Conservation (phyloP, 2,113 vertebrate species). For the Morone saxatilis region DNA sequence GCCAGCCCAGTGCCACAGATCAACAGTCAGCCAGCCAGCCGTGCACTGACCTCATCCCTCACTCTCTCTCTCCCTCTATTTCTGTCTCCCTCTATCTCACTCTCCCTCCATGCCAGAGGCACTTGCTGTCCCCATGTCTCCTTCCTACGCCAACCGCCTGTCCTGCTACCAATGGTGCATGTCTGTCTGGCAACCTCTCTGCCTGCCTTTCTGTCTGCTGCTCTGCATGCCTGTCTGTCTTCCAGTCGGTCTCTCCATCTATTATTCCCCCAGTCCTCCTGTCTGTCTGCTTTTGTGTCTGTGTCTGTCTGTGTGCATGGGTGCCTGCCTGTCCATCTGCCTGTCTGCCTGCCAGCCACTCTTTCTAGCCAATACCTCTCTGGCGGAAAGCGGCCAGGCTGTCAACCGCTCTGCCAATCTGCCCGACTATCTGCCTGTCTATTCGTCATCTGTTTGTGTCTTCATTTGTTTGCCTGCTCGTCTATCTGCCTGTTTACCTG, state of each 20-base stretch:
- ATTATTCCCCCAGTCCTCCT: constrained; percentile 58
- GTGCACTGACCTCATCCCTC: constrained; percentile 79
- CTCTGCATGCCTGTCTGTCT: constrained; percentile 49
- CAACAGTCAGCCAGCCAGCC: constrained; percentile 83
- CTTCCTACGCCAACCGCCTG: constrained; percentile 76
- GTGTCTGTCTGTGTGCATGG: constrained; percentile 55
- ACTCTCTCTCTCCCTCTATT: constrained; percentile 60
- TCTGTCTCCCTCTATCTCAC: constrained; percentile 70
- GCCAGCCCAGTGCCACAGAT: constrained; percentile 83
- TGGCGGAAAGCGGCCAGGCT: constrained; percentile 74
- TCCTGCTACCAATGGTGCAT: constrained; percentile 77
- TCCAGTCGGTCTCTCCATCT: constrained; percentile 48
- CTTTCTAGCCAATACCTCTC: constrained; percentile 71
- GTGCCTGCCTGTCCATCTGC: constrained; percentile 74
- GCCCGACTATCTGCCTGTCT: constrained; percentile 72
- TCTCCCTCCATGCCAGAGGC: constrained; percentile 74
- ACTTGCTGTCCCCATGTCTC: constrained; percentile 78
- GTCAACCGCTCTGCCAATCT: constrained; percentile 75
- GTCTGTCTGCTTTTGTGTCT: constrained; percentile 62
- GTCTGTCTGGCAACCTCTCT: constrained; percentile 74
- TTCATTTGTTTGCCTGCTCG: constrained; percentile 67
- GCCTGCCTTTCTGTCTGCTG: constrained; percentile 41
- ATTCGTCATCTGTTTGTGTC: constrained; percentile 74
- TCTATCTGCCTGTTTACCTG: constrained; percentile 74
- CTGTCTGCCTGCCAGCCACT: constrained; percentile 78